Percentiles rank a stretch among this genome's conserved stretches.
phyloP scores from a whole-genome alignment of 1,140 invertebrate species.

The Ptiloglossa arizonensis region DNA sequence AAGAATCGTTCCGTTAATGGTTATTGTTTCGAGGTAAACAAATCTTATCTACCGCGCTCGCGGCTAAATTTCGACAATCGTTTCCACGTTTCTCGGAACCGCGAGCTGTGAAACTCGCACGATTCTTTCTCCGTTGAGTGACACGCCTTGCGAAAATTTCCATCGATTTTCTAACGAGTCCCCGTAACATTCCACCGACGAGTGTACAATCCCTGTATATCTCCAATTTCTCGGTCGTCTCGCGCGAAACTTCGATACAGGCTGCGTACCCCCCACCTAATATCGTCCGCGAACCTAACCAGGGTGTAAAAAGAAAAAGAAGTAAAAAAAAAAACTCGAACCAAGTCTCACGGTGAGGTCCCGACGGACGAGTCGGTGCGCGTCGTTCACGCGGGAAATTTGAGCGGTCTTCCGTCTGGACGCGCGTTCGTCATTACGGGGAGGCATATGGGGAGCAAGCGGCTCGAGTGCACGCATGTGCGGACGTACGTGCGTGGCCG shows the following conservation, averaged over 20 bases:
- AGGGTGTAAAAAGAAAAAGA: neutral
- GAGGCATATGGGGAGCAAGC: conserved; percentile 58
- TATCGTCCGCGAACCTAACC: neutral
- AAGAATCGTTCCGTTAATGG: too few species aligned
- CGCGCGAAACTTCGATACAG: neutral
- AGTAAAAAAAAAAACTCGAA: conserved; percentile 1
- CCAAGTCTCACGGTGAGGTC: conserved; percentile 32
- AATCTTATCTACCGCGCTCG: too few species aligned
- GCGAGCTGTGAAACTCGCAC: too few species aligned
- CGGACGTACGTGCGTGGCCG: conserved; percentile 19
- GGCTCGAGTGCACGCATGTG: conserved; percentile 45
- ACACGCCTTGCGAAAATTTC: too few species aligned
- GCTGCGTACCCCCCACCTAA: neutral
- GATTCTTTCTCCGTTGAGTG: too few species aligned
- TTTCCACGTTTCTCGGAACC: too few species aligned
- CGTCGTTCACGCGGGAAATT: conserved; percentile 69
- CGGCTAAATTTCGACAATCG: too few species aligned
- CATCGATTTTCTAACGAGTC: too few species aligned
- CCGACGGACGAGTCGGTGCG: conserved; percentile 30
- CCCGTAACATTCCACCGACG: too few species aligned
- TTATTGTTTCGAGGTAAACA: too few species aligned
- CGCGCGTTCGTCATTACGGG: conserved; percentile 60
- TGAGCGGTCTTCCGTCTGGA: conserved; percentile 66
- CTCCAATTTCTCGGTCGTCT: too few species aligned
- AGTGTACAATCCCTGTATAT: too few species aligned